phyloP scores from a whole-genome alignment of 1,140 invertebrate species.

The Drosophila ironensis region DNA sequence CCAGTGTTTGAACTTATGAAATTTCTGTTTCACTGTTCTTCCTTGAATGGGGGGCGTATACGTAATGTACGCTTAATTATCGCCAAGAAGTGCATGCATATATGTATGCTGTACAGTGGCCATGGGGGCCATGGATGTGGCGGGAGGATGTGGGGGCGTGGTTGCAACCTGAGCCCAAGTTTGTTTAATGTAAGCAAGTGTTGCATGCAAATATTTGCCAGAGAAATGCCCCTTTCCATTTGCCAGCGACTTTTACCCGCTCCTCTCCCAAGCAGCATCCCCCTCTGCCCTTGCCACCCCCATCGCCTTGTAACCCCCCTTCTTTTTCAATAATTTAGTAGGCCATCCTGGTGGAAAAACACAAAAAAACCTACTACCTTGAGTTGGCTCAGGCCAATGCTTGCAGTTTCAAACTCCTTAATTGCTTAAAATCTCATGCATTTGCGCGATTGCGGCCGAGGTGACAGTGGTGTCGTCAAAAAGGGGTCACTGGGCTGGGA shows the following conservation, averaged over 20 bases:
- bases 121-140: not conserved
- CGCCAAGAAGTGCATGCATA: conserved; percentile 20
- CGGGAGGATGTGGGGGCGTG: not conserved
- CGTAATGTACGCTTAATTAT: conserved; percentile 47
- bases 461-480: conserved; percentile 4
- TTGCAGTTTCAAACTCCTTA: conserved; percentile 34
- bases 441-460: conserved; percentile 3
- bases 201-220: conserved; percentile 41
- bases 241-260: conserved; percentile 2
- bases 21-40: not conserved
- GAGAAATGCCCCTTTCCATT: not conserved
- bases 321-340: conserved; percentile 33
- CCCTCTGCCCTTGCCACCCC: not conserved
- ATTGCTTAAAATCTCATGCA: conserved; percentile 36
- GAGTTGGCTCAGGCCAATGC: conserved; percentile 6
- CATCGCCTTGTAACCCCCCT: not conserved
- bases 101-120: too few relatives aligned
- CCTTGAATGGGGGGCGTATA: conserved; percentile 18
- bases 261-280: not conserved
- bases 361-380: too few relatives aligned
- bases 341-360: too few relatives aligned
- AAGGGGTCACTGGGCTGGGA: too few relatives aligned
- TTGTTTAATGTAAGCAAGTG: conserved; percentile 48
- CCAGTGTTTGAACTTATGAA: too few relatives aligned
- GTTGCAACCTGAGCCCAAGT: conserved; percentile 10